Base-by-base conservation (phyloP, 2,113 vertebrate genomes). In the Colinus virginianus region DNA sequence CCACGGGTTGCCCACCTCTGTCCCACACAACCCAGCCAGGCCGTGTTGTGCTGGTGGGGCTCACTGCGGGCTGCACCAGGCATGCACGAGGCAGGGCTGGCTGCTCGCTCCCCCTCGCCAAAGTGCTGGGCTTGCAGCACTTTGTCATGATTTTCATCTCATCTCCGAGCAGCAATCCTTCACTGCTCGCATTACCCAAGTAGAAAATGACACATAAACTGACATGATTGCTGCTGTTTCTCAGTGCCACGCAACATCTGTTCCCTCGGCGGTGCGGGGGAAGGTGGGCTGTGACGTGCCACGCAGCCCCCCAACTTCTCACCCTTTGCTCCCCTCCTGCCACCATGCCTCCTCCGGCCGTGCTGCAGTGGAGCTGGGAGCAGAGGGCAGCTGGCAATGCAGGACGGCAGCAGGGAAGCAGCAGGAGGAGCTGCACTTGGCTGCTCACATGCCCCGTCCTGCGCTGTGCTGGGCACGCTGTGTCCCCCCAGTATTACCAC, bases 201-300 rank as follows among this genome's bases (percentile, higher is more conserved):
- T 46, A 77, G 75, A 81, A 80, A 90, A 87, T 87, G 87, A 77
- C 74, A 68, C 69, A 25, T 62, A 67, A 93, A 71, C 69, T 81
- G 90, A 58, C 79, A 34, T 18, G 79, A 93, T 74, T 32, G 49
- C 36, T 3, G 6, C 23, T 6, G 56, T 48, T 71, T 38, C 78
- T 48, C 87, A 10, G 83, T 36, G 7, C 78, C 67, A 20, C 16
- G 4, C 8, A 11, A 49, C 68, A 76, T 53, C 78, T 56, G 51
- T 22, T 40, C 43, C 48, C 68, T 59, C 1, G 3, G 42, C 1
- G 5, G 71, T 2, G 2, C 1, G 2, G 38, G 12, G 14, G 32
- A 63, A 63, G 20, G 12, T 4, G 8, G 49, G 21, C 6, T 20
- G 72, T 62, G 68, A 32, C 68, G 56, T 7, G 1, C 30, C 3